A percentile compares a stretch with the other conserved stretches of the same genome.
phyloP scores from a whole-genome alignment of 2,797 vertebrate genomes.

The Hephaestus fuliginosus region DNA sequence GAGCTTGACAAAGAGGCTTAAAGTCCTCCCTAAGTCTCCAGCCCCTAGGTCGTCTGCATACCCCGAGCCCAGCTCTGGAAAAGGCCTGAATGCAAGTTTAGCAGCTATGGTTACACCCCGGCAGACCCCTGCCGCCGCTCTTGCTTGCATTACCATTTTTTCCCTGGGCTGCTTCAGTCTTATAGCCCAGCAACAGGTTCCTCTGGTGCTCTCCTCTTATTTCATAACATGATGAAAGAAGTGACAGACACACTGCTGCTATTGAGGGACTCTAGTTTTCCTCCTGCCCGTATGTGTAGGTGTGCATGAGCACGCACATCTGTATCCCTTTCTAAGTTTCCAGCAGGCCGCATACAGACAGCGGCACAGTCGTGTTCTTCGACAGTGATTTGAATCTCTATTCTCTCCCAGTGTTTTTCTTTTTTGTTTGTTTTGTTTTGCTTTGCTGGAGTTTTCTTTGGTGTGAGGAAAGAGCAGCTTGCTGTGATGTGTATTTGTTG shows the following conservation, averaged over 20 bases:
- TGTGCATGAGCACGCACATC: constrained; percentile 33
- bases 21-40: constrained; percentile 84
- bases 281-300: constrained; percentile 40
- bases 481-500: constrained; percentile 84
- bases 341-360: constrained; percentile 7
- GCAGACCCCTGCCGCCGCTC: constrained; percentile 75
- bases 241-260: constrained; percentile 74
- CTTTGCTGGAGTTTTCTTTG: constrained; percentile 74
- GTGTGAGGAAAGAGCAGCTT: constrained; percentile 57
- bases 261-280: constrained; percentile 56
- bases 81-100: constrained; percentile 83
- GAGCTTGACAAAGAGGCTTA: constrained; percentile 86
- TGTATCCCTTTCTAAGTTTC: constrained; percentile 35
- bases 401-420: constrained; percentile 54
- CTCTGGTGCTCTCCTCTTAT: constrained; percentile 76
- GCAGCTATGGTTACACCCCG: constrained; percentile 85
- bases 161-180: constrained; percentile 76
- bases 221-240: constrained; percentile 79
- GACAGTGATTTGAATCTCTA: constrained; percentile 72
- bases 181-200: constrained; percentile 84
- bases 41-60: constrained; percentile 81
- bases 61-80: constrained; percentile 76
- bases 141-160: constrained; percentile 82
- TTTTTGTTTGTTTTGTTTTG: constrained; percentile 66
- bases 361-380: constrained; percentile 65